phyloP scores from a whole-genome alignment of 2,888 invertebrate genomes.

The Linyphia triangularis region DNA sequence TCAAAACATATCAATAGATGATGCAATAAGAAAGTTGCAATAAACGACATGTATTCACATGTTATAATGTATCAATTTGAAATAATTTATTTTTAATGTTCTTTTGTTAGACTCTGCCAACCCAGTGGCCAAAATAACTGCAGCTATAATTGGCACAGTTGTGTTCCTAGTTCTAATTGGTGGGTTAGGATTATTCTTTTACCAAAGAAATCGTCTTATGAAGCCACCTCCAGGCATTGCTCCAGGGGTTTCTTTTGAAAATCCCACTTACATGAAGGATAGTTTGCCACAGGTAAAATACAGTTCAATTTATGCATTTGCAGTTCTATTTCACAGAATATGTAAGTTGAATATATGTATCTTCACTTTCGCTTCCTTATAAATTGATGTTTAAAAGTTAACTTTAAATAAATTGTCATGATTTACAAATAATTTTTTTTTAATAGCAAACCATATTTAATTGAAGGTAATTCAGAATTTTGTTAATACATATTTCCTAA shows the following conservation, averaged over 20 bases:
- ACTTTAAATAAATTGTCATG: too few relatives aligned
- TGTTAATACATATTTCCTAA: too few relatives aligned
- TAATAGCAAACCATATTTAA: too few relatives aligned
- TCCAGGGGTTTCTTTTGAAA: constrained; percentile 77
- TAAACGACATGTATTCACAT: too few relatives aligned
- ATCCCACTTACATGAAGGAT: constrained; percentile 77
- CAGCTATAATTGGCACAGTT: constrained; percentile 82
- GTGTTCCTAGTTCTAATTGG: constrained; percentile 84
- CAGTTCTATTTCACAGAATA: too few relatives aligned
- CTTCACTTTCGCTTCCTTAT: too few relatives aligned
- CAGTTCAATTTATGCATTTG: background rate
- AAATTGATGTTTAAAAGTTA: too few relatives aligned
- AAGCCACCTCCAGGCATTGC: constrained; percentile 68
- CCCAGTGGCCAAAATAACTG: constrained; percentile 78
- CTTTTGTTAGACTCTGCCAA: constrained; percentile 39
- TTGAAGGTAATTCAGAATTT: too few relatives aligned
- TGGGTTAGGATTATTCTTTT: constrained; percentile 82
- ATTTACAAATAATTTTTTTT: too few relatives aligned
- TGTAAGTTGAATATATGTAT: too few relatives aligned
- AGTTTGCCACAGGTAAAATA: constrained; percentile 58
- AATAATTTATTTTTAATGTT: background rate
- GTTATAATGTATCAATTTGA: background rate
- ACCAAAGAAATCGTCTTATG: constrained; percentile 60
- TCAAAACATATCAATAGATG: too few relatives aligned
- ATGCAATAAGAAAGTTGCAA: too few relatives aligned